These are phyloP conservation scores for Clepsis dumicolana DNA, from an alignment of 2,888 invertebrate species.

Conservation along the genomic window DNA sequence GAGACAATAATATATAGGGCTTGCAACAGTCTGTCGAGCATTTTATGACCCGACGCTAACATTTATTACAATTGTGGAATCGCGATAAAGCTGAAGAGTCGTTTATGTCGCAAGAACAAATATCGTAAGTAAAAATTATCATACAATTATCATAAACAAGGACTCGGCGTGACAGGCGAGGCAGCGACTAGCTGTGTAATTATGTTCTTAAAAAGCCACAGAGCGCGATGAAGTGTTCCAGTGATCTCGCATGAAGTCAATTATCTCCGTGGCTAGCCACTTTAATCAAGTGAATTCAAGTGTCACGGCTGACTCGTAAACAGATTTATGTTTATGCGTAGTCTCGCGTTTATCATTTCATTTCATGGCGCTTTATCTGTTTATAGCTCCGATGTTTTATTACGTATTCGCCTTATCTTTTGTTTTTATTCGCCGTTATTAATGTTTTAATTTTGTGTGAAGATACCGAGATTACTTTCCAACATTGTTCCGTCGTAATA, in stretches of 20 bases:
- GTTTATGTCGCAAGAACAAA: constrained; percentile 40
- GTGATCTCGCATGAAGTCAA: constrained; percentile 41
- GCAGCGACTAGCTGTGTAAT: constrained; percentile 40
- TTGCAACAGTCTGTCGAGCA: constrained; percentile 16
- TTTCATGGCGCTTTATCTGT: constrained; percentile 37
- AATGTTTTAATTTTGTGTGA: constrained; percentile 43
- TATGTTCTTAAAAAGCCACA: constrained; percentile 35
- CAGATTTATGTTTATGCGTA: constrained; percentile 34
- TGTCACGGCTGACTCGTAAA: constrained; percentile 26
- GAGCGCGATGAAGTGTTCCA: constrained; percentile 39
- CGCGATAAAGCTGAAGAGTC: constrained; percentile 36
- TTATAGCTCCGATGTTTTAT: constrained; percentile 33
- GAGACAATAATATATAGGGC: constrained; percentile 21
- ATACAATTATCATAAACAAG: constrained; percentile 43
- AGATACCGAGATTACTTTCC: constrained; percentile 38
- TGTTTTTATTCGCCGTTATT: constrained; percentile 41
- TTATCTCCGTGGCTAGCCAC: constrained; percentile 39
- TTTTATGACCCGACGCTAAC: constrained; percentile 28
- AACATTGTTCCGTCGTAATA: constrained; percentile 34
- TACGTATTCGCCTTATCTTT: constrained; percentile 36
- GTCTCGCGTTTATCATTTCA: constrained; percentile 37
- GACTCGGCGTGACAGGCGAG: constrained; percentile 30
- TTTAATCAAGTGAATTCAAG: constrained; percentile 41
- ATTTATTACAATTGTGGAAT: constrained; percentile 25
- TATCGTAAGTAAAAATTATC: constrained; percentile 42